Conservation (phyloP, 1,140 invertebrate genomes). For the Carposina sasakii region DNA sequence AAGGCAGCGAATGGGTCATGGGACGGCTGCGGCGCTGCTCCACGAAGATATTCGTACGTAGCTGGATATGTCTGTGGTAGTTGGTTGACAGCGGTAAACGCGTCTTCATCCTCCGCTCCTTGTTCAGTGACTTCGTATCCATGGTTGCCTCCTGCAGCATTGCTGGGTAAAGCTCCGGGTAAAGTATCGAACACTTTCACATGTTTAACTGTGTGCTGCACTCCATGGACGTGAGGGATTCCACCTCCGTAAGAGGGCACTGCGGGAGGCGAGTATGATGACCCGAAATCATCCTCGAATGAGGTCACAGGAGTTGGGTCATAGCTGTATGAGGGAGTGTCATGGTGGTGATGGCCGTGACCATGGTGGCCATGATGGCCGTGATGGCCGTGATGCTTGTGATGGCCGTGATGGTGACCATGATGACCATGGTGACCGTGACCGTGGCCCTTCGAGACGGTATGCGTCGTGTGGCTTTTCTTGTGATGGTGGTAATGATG, state of each 20-base stretch:
- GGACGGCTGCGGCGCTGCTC: conserved; percentile 27
- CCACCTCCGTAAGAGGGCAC: conserved; percentile 26
- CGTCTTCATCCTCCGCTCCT: conserved; percentile 55
- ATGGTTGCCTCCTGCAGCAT: conserved; percentile 16
- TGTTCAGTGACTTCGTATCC: conserved; percentile 63
- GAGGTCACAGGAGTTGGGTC: conserved; percentile 29
- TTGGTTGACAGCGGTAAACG: conserved; percentile 45
- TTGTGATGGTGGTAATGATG: conserved; percentile 12
- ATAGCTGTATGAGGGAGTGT: conserved; percentile 31
- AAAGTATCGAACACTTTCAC: conserved; percentile 59
- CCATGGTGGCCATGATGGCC: conserved; percentile 40
- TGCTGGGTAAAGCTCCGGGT: conserved; percentile 32
- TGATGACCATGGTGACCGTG: conserved; percentile 31
- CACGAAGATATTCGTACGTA: conserved; percentile 40
- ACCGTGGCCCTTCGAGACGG: conserved; percentile 8
- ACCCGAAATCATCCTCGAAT: conserved; percentile 43
- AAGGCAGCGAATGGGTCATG: conserved; percentile 37
- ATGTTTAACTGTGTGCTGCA: conserved; percentile 57
- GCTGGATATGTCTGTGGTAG: conserved; percentile 44
- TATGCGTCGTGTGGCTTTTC: conserved; percentile 1
- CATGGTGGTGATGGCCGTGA: conserved; percentile 34
- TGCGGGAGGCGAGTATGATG: conserved; percentile 36
- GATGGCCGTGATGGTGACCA: conserved; percentile 28
- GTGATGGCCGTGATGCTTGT: conserved; percentile 37
- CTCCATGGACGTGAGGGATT: conserved; percentile 39